Percentiles rank a stretch among this genome's conserved stretches.
These are phyloP conservation scores for Vespertilio murinus DNA, from an alignment of 2,797 vertebrate species.

Conservation along the genomic window DNA sequence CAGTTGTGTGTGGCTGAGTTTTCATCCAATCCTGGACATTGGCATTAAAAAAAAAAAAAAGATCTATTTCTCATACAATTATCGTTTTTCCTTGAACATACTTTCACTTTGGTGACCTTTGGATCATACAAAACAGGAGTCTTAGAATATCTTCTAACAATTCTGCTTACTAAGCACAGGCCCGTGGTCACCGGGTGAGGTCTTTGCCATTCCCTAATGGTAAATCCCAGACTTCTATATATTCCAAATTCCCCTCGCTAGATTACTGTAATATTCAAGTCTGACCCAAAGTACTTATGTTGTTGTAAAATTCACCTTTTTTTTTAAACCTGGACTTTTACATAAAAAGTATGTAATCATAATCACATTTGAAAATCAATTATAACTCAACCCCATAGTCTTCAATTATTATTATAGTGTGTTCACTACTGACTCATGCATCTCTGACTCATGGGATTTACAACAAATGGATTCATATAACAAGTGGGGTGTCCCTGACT, in stretches of 20 bases:
- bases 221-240: not conserved
- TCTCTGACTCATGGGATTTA: not conserved
- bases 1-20: not conserved
- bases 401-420: not conserved
- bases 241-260: not conserved
- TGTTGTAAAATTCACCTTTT: conserved; percentile 34
- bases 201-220: not conserved
- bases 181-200: not conserved
- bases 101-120: not conserved
- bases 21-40: not conserved
- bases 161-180: not conserved
- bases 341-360: not conserved
- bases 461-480: not conserved
- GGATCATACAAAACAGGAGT: not conserved
- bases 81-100: not conserved
- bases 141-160: not conserved
- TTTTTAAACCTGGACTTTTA: not conserved
- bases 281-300: not conserved
- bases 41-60: conserved; percentile 43
- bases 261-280: not conserved
- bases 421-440: not conserved
- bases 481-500: not conserved
- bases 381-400: not conserved
- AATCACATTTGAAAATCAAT: conserved; percentile 1
- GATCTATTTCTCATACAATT: not conserved